phyloP scores from a whole-genome alignment of 2,113 vertebrate species.

The Scytalopus superciliaris region DNA sequence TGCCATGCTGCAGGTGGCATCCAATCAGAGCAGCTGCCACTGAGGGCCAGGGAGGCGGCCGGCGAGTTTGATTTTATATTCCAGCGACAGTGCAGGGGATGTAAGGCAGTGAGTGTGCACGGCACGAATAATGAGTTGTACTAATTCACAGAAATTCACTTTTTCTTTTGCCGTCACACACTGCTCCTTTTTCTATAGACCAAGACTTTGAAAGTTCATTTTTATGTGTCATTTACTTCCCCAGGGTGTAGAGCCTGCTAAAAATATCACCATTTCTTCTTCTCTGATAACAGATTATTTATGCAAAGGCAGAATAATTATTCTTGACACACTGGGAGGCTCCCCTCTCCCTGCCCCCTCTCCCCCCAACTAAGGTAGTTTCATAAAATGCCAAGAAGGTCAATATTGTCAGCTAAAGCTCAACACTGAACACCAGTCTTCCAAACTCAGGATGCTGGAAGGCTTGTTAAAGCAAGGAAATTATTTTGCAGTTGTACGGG shows the following conservation, averaged over 20 bases:
- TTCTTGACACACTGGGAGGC: slow-evolving; percentile 52
- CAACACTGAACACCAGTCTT: not conserved
- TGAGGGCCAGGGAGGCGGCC: slow-evolving; percentile 68
- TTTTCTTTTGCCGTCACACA: slow-evolving; percentile 47
- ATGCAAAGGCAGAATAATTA: slow-evolving; percentile 75
- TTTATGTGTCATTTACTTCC: slow-evolving; percentile 77
- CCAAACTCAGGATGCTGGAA: not conserved
- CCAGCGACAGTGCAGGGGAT: slow-evolving; percentile 60
- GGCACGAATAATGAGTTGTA: slow-evolving; percentile 72
- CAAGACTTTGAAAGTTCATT: slow-evolving; percentile 77
- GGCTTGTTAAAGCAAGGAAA: slow-evolving; percentile 32
- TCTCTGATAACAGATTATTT: slow-evolving; percentile 77
- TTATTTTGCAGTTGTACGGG: slow-evolving; percentile 41
- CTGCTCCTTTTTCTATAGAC: slow-evolving; percentile 74
- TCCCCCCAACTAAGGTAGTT: slow-evolving; percentile 46
- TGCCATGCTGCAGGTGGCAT: slow-evolving; percentile 74
- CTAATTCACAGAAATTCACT: slow-evolving; percentile 74
- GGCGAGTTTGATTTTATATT: slow-evolving; percentile 67
- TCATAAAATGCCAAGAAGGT: slow-evolving; percentile 31
- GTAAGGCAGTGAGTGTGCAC: slow-evolving; percentile 61
- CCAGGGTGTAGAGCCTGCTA: slow-evolving; percentile 73
- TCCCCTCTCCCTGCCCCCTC: not conserved
- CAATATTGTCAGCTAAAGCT: slow-evolving; percentile 23
- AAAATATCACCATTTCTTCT: slow-evolving; percentile 73
- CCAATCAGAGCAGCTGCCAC: slow-evolving; percentile 76